phyloP scores from a whole-genome alignment of 2,113 vertebrate species.

The Montifringilla adamsi region DNA sequence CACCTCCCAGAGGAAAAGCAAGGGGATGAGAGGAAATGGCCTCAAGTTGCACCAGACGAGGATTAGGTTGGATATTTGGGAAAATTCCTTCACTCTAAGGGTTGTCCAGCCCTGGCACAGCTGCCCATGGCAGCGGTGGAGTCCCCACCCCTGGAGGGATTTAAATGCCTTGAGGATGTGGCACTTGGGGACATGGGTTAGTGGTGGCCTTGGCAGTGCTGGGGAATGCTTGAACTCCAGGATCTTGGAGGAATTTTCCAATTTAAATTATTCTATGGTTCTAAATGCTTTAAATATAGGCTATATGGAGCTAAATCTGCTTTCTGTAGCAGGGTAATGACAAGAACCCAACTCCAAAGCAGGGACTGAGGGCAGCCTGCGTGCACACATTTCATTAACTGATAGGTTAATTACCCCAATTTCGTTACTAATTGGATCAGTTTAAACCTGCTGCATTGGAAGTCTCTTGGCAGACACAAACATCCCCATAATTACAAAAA shows the following conservation, averaged over 20 bases:
- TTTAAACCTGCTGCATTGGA: constrained; percentile 29
- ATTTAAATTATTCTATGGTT: not conserved
- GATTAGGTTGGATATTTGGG: not conserved
- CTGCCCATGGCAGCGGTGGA: not conserved
- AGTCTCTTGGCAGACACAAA: constrained; percentile 26
- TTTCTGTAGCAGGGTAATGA: not conserved
- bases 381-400: not conserved
- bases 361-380: not conserved
- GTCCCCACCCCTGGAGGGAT: not conserved
- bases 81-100: not conserved
- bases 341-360: not conserved
- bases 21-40: not conserved
- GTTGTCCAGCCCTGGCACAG: not conserved
- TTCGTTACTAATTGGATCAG: constrained; percentile 41
- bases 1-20: not conserved
- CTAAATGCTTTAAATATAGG: not conserved
- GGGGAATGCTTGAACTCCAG: not conserved
- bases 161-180: not conserved
- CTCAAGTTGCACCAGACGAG: not conserved
- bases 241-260: not conserved
- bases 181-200: not conserved
- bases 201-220: not conserved
- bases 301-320: not conserved
- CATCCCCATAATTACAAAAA: not conserved
- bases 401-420: constrained; percentile 34